Base-by-base conservation (phyloP, 2,113 vertebrate genomes). In the Chionis minor region DNA sequence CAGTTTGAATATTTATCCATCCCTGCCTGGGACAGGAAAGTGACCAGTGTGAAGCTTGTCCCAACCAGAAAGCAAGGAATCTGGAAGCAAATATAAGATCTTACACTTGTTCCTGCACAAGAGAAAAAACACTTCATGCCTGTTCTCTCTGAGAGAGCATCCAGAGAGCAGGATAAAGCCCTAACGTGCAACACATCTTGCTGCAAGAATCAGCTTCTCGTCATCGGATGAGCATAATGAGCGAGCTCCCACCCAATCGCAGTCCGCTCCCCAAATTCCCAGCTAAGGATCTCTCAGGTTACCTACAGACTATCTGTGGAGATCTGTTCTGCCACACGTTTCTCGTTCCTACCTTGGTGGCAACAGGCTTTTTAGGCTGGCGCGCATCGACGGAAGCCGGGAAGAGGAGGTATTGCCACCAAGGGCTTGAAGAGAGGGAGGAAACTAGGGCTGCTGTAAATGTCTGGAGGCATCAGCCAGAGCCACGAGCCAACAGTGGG, bases 371-470 rank as follows among this genome's bases (percentile, higher is more conserved):
- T 71, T 72, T 14, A 78, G 59, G 30, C 22, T 66, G 33, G 20
- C 21, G 30, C 0, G 1, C 8, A 9, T 35, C 0, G 0, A 28
- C 8, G 54, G 28, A 85, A 67, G 14, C 22, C 1, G 2, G 22
- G 30, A 81, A n/a, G 9, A 67, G 33, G 17, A 56, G 35, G 9
- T 42, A 67, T 20, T 77, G 32, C 10, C 67, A 51, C 55, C 6
- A 18, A 58, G 10, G 17, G 1, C n/a, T 59, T 56, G 51, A 75
- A 81, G 13, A 38, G 15, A 45, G 6, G 22, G 11, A 26, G 58
- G 17, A 55, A 83, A 35, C 8, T 30, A 32, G 44, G 65, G 35
- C 14, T 55, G n/a, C 32, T 88, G 12, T 40, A 45, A 81, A 54
- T 8, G 6, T 33, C 27, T 35, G 27, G 33, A 52, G 9, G 5